These are phyloP conservation scores for Rhea pennata DNA, from an alignment of 2,113 vertebrate species.

Conservation along the genomic window DNA sequence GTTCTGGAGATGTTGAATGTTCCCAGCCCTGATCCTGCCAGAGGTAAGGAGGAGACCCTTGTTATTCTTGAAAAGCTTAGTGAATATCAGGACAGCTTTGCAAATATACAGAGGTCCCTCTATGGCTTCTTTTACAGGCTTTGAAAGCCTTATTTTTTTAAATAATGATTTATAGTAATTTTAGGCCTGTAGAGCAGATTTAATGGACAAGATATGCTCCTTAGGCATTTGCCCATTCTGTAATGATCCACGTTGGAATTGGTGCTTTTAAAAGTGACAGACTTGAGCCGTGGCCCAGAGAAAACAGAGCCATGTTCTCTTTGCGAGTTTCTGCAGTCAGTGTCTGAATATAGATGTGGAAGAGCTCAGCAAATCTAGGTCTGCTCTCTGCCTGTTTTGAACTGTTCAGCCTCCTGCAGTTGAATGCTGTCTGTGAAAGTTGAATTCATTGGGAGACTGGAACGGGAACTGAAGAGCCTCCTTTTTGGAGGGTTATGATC, in stretches of 20 bases:
- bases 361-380: neutral
- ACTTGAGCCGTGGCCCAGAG: neutral
- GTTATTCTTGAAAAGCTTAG: neutral
- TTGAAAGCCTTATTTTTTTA: neutral
- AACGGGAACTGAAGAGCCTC: neutral
- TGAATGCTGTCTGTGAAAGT: neutral
- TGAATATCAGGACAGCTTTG: neutral
- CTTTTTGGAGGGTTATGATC: neutral
- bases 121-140: conserved; percentile 25
- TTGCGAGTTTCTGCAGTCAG: neutral
- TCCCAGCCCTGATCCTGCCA: neutral
- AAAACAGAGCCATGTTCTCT: neutral
- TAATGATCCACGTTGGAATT: neutral
- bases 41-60: neutral
- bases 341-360: neutral
- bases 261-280: neutral
- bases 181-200: neutral
- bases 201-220: neutral
- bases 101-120: conserved; percentile 21
- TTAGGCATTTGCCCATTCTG: neutral
- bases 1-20: neutral
- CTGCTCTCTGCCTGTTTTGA: neutral
- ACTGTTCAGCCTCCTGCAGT: fast-evolving
- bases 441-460: neutral
- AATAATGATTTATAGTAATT: neutral